Percentiles rank a stretch among this genome's conserved stretches.
phyloP scores from a whole-genome alignment of 1,140 invertebrate genomes.

The Bombus terrestris region DNA sequence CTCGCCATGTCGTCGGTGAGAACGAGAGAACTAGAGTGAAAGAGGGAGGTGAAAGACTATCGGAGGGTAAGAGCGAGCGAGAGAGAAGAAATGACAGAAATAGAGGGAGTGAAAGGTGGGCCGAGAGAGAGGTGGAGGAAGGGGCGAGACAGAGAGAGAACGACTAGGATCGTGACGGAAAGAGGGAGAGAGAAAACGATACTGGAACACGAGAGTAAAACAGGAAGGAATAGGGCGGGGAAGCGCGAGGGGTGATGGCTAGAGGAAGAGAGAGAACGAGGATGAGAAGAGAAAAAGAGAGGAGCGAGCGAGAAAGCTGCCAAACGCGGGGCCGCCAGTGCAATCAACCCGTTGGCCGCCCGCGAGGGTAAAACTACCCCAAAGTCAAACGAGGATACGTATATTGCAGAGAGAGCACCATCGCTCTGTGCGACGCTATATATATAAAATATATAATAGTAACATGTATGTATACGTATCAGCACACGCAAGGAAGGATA shows the following conservation, averaged over 20 bases:
- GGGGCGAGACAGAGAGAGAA: slow-evolving; percentile 37
- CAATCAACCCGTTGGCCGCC: slow-evolving; percentile 81
- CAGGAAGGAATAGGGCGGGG: slow-evolving; percentile 45
- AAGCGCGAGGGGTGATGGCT: slow-evolving; percentile 48
- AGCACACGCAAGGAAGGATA: slow-evolving; percentile 21
- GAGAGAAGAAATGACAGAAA: slow-evolving; percentile 49
- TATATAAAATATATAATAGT: slow-evolving; percentile 3
- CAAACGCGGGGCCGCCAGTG: slow-evolving; percentile 77
- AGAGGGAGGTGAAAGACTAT: slow-evolving; percentile 30
- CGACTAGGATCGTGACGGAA: slow-evolving; percentile 46
- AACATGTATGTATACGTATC: slow-evolving; percentile 5
- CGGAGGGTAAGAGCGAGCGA: slow-evolving; percentile 55
- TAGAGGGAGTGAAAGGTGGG: slow-evolving; percentile 52
- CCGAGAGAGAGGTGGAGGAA: slow-evolving; percentile 45
- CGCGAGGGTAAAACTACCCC: slow-evolving; percentile 80
- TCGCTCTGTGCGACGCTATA: not conserved
- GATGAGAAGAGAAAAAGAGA: slow-evolving; percentile 47
- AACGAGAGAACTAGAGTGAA: slow-evolving; percentile 49
- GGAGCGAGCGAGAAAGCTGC: slow-evolving; percentile 66
- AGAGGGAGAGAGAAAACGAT: slow-evolving; percentile 39
- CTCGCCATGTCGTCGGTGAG: slow-evolving; percentile 50
- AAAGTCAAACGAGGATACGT: slow-evolving; percentile 74
- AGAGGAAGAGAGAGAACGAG: slow-evolving; percentile 38
- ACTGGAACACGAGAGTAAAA: slow-evolving; percentile 53
- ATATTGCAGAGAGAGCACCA: slow-evolving; percentile 61